Conservation (phyloP, 2,113 vertebrate species). For the Apistogramma diplotaenia region DNA sequence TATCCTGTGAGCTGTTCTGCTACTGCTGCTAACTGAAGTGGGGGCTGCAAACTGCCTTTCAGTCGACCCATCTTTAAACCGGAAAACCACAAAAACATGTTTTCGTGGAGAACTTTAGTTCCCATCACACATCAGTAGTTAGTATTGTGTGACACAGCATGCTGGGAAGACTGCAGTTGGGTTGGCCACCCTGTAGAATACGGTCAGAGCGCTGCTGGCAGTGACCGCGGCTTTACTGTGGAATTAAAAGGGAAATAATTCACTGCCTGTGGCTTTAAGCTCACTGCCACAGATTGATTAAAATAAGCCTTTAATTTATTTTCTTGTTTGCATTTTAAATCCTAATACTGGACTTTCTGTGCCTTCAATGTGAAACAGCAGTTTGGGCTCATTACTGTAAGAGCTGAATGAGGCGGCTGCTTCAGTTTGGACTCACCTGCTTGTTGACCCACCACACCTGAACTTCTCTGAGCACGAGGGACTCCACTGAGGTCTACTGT, state of each 20-base stretch:
- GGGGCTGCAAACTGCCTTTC: background rate
- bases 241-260: background rate
- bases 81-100: background rate
- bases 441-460: background rate
- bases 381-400: background rate
- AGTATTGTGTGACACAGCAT: background rate
- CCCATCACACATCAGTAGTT: background rate
- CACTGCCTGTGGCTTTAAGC: background rate
- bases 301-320: background rate
- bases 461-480: background rate
- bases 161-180: background rate
- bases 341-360: background rate
- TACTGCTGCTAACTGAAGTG: background rate
- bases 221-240: conserved; percentile 3
- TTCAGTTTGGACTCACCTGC: background rate
- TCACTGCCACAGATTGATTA: background rate
- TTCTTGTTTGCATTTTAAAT: background rate
- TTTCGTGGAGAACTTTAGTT: background rate
- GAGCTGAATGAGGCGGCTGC: background rate
- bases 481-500: background rate
- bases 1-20: background rate
- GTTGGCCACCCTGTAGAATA: background rate
- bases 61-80: background rate
- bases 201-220: conserved; percentile 11
- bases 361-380: conserved; percentile 37